Evolutionary conservation across 2,888 invertebrate species (phyloP), one percentile per base, ranked within the genome.

Genomic region (Myathropa florea): DNA sequence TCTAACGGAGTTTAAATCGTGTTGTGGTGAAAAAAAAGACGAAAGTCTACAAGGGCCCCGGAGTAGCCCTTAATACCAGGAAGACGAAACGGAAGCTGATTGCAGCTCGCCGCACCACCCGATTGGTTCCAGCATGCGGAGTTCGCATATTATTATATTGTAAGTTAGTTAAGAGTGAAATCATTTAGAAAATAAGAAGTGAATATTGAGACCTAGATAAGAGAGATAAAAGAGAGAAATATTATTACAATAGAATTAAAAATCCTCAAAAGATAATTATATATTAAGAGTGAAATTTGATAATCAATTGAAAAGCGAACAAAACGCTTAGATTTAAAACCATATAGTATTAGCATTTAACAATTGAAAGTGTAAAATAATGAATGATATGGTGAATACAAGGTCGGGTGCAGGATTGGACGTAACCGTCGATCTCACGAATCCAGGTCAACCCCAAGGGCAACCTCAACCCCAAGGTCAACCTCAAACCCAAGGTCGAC

Each of bases 41-140:
- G 23, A 14, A 0, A 28, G 28, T 60, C 60, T 65, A n/a, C 39
- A 65, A 65, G 67, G 53, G 53, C 53, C 67, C 46, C 67, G 67
- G 7, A 67, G 67, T 67, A 67, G 67, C 67, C 67, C 53, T 67
- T 26, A 64, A 64, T 24, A 24, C 24, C 12, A 28, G 33, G 23
- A 67, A 10, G 67, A 67, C 67, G 28, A 67, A 67, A 9, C 67
- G 67, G 67, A 68, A 68, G 68, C 68, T 57, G 46, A 28, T 55
- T 23, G 14, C 12, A 68, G 68, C 68, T 68, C 55, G 68, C 68
- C 68, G 68, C 68, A 68, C 68, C 68, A 57, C 68, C 57, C n/a
- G 39, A 39, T 24, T 64, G 21, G 36, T 61, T 18, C 61, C 33
- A 36, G 46, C n/a, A 26, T 53, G 46, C 2, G 46, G 53, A 67